A percentile compares a stretch with the other conserved stretches of the same genome.
Conservation (phyloP, 2,797 vertebrate genomes). For the Tauraco hartlaubi region DNA sequence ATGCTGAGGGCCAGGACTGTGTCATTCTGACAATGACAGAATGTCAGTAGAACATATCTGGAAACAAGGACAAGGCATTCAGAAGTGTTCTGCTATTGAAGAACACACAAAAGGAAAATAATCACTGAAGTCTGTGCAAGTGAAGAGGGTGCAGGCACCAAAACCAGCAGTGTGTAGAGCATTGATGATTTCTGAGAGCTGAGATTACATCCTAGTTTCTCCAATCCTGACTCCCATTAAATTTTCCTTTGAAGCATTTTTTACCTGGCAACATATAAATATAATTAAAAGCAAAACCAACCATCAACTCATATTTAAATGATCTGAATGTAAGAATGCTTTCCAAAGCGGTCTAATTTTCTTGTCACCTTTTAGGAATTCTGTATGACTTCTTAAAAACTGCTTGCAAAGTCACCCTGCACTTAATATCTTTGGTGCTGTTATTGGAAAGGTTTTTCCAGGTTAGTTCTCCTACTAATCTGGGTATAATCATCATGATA, state of each 20-base stretch:
- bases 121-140: neutral
- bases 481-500: neutral
- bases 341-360: neutral
- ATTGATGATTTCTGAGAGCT: neutral
- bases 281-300: neutral
- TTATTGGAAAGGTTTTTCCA: neutral
- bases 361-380: neutral
- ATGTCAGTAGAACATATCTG: neutral
- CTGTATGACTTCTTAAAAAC: neutral
- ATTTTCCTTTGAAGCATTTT: neutral
- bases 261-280: neutral
- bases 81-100: neutral
- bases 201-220: neutral
- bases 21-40: neutral
- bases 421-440: neutral
- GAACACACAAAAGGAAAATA: neutral
- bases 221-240: neutral
- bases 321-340: neutral
- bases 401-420: neutral
- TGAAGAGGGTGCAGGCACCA: neutral
- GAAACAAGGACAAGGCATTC: neutral
- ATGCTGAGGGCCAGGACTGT: neutral
- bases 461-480: neutral
- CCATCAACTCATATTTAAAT: neutral
- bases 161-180: neutral